Evolutionary conservation across 2,888 invertebrate genomes (phyloP), one percentile per base, ranked within the genome.

Genomic region (Polydrusus pterygomalis): DNA sequence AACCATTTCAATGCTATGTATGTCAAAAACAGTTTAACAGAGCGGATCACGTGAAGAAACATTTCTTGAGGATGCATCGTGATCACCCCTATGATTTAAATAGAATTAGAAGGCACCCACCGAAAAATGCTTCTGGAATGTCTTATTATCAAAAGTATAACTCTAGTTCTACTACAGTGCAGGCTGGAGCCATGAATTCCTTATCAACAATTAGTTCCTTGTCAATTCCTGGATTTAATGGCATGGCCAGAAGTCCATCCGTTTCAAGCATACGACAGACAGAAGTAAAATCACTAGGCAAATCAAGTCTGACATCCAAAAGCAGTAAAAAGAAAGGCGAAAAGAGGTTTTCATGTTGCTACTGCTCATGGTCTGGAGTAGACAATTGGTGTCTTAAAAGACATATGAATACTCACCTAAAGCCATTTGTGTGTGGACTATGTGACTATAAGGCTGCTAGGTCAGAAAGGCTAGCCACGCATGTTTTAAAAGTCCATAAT

Each of bases 401-500:
- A 60, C 97, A 97, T 87, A 91, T 97, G 83, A 97, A 97, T 89
- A 97, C 96, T 43, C 97, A 97, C 87, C 91, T 96, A 85, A 97
- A 97, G 88, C 96, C 96, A 56, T 97, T 95, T 87, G 93, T 95
- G 71, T 97, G 97, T 87, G 93, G 94, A 82, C 90, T 97, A 70
- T 97, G 97, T 89, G 96, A 97, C 87, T 97, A 97, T 89, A 97
- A 96, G 89, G 97, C 97, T 74, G 97, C 97, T 72, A 91, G 97
- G 81, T 95, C 96, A 62, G 97, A 97, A 88, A 91, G 97, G 71
- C 90, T 97, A 77, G 94, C 96, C 78, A 96, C 96, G 8, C 97
- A 97, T 88, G 95, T 96, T 68, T 90, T 95, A 80, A 96, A 96
- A 88, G 96, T 97, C 78, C 97, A 97, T 89, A 96, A 96, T 88